phyloP scores from a whole-genome alignment of 2,113 vertebrate genomes.

The Steatornis caripensis region DNA sequence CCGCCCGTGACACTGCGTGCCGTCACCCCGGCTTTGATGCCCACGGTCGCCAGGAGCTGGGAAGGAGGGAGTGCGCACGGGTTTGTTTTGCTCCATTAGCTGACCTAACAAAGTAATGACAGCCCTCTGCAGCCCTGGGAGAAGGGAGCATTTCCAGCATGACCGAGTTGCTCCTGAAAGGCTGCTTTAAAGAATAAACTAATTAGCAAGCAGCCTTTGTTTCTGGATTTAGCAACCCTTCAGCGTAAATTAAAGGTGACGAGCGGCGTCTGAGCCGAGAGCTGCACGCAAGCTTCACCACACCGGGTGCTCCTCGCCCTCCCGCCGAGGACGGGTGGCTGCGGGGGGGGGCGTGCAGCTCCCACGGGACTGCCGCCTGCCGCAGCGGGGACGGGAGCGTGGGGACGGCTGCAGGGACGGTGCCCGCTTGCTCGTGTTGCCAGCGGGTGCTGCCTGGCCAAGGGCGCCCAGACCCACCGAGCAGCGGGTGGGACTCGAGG shows the following conservation, averaged over 20 bases:
- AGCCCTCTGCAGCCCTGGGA: not conserved
- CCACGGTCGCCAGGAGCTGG: rapidly evolving
- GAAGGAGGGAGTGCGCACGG: rapidly evolving
- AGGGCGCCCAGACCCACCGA: no score
- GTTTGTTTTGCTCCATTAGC: not conserved
- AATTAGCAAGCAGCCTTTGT: not conserved
- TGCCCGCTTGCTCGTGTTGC: no score
- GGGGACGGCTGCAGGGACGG: no score
- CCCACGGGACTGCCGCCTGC: no score
- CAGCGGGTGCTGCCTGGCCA: not conserved
- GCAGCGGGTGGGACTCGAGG: no score
- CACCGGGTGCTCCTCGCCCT: no score
- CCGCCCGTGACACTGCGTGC: no score
- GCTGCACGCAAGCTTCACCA: no score
- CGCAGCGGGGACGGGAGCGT: no score
- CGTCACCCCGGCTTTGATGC: not conserved
- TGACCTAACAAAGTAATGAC: not conserved
- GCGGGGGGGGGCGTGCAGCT: no score
- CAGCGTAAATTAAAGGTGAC: not conserved
- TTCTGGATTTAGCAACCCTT: not conserved
- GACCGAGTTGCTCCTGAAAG: not conserved
- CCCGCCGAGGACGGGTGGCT: no score
- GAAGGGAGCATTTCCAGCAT: not conserved
- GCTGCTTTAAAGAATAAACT: not conserved
- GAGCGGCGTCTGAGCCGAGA: not conserved